phyloP scores from a whole-genome alignment of 1,140 invertebrate species.

The Drosophila yakuba region DNA sequence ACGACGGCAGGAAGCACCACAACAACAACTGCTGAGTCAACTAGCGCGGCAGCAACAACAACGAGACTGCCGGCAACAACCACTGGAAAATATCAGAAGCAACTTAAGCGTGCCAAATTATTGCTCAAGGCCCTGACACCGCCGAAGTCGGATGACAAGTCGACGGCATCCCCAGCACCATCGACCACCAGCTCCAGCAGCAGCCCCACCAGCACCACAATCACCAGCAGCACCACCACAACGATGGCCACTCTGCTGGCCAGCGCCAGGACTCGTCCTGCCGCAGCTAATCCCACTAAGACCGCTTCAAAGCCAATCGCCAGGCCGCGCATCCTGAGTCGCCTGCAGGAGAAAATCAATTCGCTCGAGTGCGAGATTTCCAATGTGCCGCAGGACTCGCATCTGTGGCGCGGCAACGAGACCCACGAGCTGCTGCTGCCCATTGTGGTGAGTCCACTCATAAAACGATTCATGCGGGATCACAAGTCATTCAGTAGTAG shows the following conservation, averaged over 20 bases:
- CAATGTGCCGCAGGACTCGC: conserved; percentile 86
- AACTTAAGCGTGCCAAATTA: conserved; percentile 82
- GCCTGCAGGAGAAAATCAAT: conserved; percentile 87
- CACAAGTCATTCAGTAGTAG: background rate
- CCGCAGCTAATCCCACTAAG: conserved; percentile 71
- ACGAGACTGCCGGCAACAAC: conserved; percentile 17
- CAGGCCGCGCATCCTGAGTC: conserved; percentile 77
- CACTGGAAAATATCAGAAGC: conserved; percentile 73
- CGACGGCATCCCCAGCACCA: conserved; percentile 36
- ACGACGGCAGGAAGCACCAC: conserved; percentile 14
- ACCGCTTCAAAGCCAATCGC: conserved; percentile 78
- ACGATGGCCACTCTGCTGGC: conserved; percentile 25
- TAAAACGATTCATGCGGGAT: background rate
- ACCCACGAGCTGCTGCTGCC: conserved; percentile 88
- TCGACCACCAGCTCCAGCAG: conserved; percentile 12
- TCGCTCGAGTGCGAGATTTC: conserved; percentile 87
- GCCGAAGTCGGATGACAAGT: conserved; percentile 48
- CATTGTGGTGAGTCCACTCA: conserved; percentile 86
- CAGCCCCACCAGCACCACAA: conserved; percentile 5
- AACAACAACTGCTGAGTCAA: conserved; percentile 11
- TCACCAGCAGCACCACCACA: background rate
- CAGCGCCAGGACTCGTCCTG: conserved; percentile 31
- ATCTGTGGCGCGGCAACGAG: conserved; percentile 88
- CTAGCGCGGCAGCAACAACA: conserved; percentile 11
- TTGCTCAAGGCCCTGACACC: conserved; percentile 72